A percentile compares a stretch with the other conserved stretches of the same genome.
phyloP scores from a whole-genome alignment of 2,888 invertebrate genomes.

The Listrodromus nycthemerus region DNA sequence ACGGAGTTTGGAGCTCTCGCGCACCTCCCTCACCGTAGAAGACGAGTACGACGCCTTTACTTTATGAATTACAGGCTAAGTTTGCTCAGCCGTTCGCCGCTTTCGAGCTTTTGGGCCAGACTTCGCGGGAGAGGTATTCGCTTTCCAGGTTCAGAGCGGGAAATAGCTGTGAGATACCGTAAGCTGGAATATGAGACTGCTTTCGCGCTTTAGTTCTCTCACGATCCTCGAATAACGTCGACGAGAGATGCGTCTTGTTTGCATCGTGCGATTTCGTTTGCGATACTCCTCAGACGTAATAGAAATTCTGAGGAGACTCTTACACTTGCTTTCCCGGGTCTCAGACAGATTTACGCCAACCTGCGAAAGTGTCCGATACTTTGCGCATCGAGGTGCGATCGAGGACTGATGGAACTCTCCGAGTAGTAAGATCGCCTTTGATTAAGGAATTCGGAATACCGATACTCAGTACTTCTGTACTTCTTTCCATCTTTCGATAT shows the following conservation, averaged over 20 bases:
- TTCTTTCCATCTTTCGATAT: not conserved
- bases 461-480: not conserved
- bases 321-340: constrained; percentile 5
- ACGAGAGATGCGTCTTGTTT: constrained; percentile 30
- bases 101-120: constrained; percentile 50
- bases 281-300: constrained; percentile 30
- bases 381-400: constrained; percentile 29
- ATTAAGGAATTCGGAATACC: constrained; percentile 18
- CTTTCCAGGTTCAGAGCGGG: constrained; percentile 56
- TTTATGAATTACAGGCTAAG: constrained; percentile 74
- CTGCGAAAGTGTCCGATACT: constrained; percentile 18
- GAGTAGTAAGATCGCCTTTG: constrained; percentile 26
- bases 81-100: constrained; percentile 68
- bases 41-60: constrained; percentile 68
- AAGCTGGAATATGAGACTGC: constrained; percentile 33
- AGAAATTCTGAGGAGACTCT: constrained; percentile 7
- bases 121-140: constrained; percentile 50
- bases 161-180: constrained; percentile 37
- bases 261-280: constrained; percentile 29
- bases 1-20: constrained; percentile 41
- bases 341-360: constrained; percentile 39
- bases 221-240: constrained; percentile 15
- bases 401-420: constrained; percentile 1
- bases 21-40: not conserved
- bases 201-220: constrained; percentile 63